phyloP scores from a whole-genome alignment of 2,797 vertebrate genomes.

The Diplodus sargus region DNA sequence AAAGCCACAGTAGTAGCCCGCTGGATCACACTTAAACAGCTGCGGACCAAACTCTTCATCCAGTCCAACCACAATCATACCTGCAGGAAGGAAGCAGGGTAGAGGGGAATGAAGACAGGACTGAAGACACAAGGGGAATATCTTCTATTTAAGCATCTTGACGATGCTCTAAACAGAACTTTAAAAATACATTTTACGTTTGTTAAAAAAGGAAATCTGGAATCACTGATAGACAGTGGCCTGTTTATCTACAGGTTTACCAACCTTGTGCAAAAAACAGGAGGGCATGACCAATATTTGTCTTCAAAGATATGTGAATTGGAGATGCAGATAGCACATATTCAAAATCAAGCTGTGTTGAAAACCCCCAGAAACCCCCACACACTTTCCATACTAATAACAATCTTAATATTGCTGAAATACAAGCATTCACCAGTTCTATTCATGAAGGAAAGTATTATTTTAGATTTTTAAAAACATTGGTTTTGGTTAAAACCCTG shows the following conservation, averaged over 20 bases:
- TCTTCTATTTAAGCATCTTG: background rate
- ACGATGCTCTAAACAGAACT: background rate
- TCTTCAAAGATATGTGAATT: background rate
- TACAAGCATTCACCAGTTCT: background rate
- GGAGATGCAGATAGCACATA: background rate
- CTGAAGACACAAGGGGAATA: too few relatives aligned
- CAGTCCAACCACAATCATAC: conserved; percentile 94
- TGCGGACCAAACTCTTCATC: conserved; percentile 94
- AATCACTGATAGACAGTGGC: background rate
- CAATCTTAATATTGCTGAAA: background rate
- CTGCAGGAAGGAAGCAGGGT: conserved; percentile 68
- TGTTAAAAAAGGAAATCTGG: background rate
- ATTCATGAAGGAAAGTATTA: background rate
- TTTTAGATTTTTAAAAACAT: background rate
- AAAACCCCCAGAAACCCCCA: too few relatives aligned
- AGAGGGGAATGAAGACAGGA: background rate
- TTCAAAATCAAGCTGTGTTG: background rate
- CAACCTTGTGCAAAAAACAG: background rate
- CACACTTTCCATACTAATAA: background rate
- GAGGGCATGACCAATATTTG: background rate
- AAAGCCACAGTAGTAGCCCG: conserved; percentile 96
- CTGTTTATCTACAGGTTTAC: background rate
- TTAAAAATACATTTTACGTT: background rate
- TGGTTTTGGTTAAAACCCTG: too few relatives aligned
- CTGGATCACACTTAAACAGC: conserved; percentile 96